These are phyloP conservation scores for Elanus axillaris DNA, from an alignment of 2,113 vertebrate genomes.

Conservation along the genomic window DNA sequence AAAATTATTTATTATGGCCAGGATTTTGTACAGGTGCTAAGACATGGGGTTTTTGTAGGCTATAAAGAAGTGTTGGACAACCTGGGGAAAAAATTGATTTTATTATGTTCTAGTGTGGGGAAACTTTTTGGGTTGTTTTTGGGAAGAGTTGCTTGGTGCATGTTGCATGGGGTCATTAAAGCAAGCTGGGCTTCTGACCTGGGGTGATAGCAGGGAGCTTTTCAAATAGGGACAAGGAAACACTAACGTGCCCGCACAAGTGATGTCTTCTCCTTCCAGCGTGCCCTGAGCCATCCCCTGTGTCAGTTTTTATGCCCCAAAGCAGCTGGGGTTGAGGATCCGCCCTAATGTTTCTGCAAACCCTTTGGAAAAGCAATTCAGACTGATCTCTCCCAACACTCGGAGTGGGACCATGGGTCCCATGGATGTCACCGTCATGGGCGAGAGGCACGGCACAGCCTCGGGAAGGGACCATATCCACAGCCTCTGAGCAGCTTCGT, in stretches of 20 bases:
- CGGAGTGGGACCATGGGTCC: accelerated
- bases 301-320: neutral
- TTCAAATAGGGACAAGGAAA: neutral
- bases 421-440: neutral
- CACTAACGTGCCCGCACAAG: neutral
- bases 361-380: neutral
- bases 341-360: neutral
- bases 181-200: neutral
- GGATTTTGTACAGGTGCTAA: neutral
- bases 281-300: neutral
- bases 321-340: neutral
- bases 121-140: neutral
- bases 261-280: neutral
- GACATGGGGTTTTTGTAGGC: accelerated
- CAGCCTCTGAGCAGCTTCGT: neutral
- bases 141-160: accelerated
- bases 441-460: neutral
- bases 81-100: accelerated
- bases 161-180: neutral
- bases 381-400: neutral
- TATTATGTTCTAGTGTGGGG: neutral
- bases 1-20: neutral
- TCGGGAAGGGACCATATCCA: neutral
- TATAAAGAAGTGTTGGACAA: neutral
- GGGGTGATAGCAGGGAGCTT: neutral